phyloP scores from a whole-genome alignment of 2,888 invertebrate genomes.

The Meteorus colon region DNA sequence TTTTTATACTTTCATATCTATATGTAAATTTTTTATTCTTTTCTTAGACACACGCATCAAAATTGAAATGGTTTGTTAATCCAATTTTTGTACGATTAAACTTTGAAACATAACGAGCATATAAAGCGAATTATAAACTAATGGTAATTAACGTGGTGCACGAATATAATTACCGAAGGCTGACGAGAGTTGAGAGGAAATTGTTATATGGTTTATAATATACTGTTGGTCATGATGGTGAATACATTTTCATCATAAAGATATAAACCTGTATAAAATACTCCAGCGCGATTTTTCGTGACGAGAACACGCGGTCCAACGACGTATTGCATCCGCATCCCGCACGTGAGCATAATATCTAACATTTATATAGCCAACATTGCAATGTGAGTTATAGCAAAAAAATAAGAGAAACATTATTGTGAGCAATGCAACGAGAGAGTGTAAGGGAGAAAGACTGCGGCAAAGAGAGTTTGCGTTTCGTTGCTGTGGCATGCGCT shows the following conservation, averaged over 20 bases:
- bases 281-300: background rate
- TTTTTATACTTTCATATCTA: constrained; percentile 1
- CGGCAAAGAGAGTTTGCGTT: background rate
- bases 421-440: background rate
- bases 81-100: background rate
- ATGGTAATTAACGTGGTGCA: background rate
- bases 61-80: background rate
- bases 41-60: background rate
- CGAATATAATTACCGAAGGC: background rate
- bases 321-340: constrained; percentile 25
- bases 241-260: too few species aligned
- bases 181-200: too few species aligned
- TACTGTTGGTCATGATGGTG: background rate
- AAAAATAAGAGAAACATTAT: constrained; percentile 2
- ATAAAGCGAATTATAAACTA: background rate
- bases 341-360: background rate
- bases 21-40: background rate
- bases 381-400: background rate
- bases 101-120: background rate
- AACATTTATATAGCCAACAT: background rate
- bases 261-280: too few species aligned
- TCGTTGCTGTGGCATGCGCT: constrained; percentile 25
- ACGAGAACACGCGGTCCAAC: constrained; percentile 7
- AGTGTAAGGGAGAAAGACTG: constrained; percentile 3
- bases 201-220: background rate